These are phyloP conservation scores for Ecliptopera silaceata DNA, from an alignment of 2,888 invertebrate species.

Conservation along the genomic window DNA sequence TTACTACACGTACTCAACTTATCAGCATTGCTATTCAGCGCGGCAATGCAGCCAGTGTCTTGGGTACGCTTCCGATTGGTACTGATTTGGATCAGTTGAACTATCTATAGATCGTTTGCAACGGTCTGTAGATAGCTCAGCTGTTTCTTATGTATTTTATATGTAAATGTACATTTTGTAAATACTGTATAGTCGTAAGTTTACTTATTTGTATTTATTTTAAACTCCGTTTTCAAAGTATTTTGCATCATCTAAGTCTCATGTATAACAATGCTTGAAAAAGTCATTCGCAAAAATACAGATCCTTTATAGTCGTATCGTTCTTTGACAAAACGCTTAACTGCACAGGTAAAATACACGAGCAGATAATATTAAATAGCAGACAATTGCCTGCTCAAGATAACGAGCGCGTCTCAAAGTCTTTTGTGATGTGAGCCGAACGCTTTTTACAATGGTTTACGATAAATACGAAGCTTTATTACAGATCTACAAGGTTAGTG, in stretches of 20 bases:
- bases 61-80: no score
- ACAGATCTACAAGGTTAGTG: not conserved
- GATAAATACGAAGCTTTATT: constrained; percentile 32
- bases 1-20: no score
- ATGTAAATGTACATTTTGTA: no score
- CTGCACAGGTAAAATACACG: constrained; percentile 42
- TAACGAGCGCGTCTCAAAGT: constrained; percentile 49
- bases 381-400: constrained; percentile 58
- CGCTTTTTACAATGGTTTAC: constrained; percentile 39
- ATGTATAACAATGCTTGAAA: constrained; percentile 17
- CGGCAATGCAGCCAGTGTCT: no score
- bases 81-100: no score
- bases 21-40: no score
- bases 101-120: no score
- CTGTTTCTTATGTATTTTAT: no score
- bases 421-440: constrained; percentile 40
- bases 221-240: no score
- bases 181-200: no score
- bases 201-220: no score
- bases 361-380: constrained; percentile 52
- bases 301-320: constrained; percentile 17
- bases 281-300: constrained; percentile 10
- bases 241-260: not conserved
- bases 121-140: no score
- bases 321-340: constrained; percentile 29